phyloP scores from a whole-genome alignment of 2,113 vertebrate species.

The Butorides virescens region DNA sequence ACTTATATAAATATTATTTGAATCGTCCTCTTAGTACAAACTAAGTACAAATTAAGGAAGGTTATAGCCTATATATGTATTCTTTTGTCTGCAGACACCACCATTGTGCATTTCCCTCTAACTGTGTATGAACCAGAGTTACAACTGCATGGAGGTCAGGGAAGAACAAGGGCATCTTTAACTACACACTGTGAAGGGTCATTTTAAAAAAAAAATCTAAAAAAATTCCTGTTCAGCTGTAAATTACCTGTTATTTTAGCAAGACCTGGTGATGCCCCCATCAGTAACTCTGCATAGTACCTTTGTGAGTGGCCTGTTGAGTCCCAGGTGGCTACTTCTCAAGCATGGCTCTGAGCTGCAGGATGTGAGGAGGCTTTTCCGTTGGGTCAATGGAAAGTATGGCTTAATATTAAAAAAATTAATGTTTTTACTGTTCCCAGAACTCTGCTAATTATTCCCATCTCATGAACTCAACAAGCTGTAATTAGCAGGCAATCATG shows the following conservation, averaged over 20 bases:
- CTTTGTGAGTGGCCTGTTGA: not conserved
- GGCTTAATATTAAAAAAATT: not conserved
- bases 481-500: not conserved
- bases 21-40: not conserved
- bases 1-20: not conserved
- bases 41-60: not conserved
- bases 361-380: not conserved
- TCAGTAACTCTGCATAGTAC: not conserved
- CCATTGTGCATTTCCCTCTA: not conserved
- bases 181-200: not conserved
- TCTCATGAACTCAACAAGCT: not conserved
- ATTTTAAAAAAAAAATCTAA: not conserved
- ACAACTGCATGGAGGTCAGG: not conserved
- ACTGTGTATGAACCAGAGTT: not conserved
- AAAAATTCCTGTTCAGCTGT: not conserved
- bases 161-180: not conserved
- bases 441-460: not conserved
- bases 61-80: not conserved
- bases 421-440: not conserved
- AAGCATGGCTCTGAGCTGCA: not conserved
- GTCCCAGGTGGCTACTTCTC: not conserved
- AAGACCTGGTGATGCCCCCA: not conserved
- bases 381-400: not conserved
- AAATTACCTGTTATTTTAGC: not conserved
- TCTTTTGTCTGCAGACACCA: not conserved